Evolutionary conservation across 2,888 invertebrate genomes (phyloP).

Genomic region (Leptinotarsa rubiginosa): DNA sequence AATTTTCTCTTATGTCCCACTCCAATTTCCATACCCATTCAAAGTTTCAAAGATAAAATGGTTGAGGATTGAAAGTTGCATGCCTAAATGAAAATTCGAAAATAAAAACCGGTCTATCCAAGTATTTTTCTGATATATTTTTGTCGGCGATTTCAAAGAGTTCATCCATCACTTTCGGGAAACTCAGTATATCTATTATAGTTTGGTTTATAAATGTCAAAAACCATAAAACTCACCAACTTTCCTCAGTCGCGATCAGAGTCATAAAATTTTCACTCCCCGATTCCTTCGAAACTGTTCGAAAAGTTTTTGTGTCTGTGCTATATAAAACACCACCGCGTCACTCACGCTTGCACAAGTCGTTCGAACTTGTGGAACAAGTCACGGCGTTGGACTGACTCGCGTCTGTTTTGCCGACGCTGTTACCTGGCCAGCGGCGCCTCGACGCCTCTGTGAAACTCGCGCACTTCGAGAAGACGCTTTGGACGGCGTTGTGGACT

Average conservation of each 20-base stretch:
- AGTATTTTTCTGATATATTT: no score
- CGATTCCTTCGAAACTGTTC: background rate
- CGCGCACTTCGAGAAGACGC: conserved; percentile 8
- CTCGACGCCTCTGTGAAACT: conserved; percentile 1
- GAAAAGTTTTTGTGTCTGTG: conserved; percentile 7
- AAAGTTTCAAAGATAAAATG: no score
- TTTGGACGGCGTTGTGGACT: background rate
- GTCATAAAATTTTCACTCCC: background rate
- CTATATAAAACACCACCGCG: background rate
- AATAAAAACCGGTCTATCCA: no score
- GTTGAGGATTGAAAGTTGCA: no score
- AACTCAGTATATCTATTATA: no score
- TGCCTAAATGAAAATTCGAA: no score
- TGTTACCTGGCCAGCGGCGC: conserved; percentile 24
- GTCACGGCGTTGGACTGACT: conserved; percentile 19
- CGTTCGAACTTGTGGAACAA: background rate
- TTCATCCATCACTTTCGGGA: no score
- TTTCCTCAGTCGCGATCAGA: background rate
- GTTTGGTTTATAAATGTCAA: no score
- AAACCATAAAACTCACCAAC: background rate
- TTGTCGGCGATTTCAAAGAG: no score
- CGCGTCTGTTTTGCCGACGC: conserved; percentile 24
- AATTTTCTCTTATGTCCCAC: no score
- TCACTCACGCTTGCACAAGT: background rate
- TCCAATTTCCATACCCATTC: no score